Conservation (phyloP, 2,888 invertebrate species). For the Malacosoma neustria region DNA sequence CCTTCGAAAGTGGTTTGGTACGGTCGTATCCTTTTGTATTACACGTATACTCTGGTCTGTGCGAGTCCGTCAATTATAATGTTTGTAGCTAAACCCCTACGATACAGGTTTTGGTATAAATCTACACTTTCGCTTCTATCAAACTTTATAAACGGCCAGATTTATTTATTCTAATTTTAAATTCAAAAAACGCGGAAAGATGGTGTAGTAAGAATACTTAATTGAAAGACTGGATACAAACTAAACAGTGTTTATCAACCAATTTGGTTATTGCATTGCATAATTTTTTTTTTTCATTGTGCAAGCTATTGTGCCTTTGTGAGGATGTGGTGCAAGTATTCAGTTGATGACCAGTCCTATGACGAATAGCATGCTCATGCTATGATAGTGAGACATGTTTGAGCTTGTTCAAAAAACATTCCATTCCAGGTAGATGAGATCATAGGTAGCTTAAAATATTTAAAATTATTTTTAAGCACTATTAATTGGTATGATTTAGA, state of each 20-base stretch:
- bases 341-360: not conserved
- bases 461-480: too few species aligned
- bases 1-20: too few species aligned
- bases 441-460: not conserved
- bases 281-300: conserved; percentile 12
- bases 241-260: not conserved
- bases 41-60: too few species aligned
- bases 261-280: conserved; percentile 5
- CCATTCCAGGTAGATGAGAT: not conserved
- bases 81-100: too few species aligned
- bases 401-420: not conserved
- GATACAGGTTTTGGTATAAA: too few species aligned
- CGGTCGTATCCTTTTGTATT: too few species aligned
- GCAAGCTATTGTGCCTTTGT: conserved; percentile 5
- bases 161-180: not conserved
- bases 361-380: not conserved
- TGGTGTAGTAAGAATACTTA: not conserved
- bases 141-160: too few species aligned
- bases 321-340: not conserved
- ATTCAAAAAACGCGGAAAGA: not conserved
- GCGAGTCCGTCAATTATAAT: too few species aligned
- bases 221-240: not conserved
- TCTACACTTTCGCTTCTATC: too few species aligned
- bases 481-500: too few species aligned
- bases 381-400: not conserved